Conservation (phyloP, 2,113 vertebrate genomes). For the Alosa alosa region DNA sequence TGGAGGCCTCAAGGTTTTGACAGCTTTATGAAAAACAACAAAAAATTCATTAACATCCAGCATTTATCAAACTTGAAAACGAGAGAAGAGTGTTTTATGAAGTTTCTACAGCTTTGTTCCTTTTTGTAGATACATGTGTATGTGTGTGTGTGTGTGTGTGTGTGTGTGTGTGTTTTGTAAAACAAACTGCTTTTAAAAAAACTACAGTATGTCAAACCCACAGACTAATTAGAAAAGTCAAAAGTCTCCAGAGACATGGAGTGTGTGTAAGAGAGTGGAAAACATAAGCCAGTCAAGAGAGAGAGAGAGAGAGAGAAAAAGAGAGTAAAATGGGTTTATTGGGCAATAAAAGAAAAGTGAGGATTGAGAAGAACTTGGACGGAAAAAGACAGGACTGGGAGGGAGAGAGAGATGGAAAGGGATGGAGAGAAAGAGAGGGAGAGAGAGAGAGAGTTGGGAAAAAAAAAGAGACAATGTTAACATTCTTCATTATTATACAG, state of each 20-base stretch:
- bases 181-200: neutral
- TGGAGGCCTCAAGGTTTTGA: neutral
- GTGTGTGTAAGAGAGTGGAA: neutral
- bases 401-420: too few species aligned
- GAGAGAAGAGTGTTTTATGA: neutral
- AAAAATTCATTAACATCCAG: neutral
- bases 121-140: neutral
- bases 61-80: neutral
- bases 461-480: slow-evolving; percentile 44
- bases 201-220: neutral
- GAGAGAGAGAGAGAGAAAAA: neutral
- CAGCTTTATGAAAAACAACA: neutral
- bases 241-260: neutral
- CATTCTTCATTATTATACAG: slow-evolving; percentile 35
- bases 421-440: too few species aligned
- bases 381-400: too few species aligned
- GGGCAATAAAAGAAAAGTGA: too few species aligned
- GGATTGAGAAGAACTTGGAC: too few species aligned
- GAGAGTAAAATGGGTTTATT: neutral
- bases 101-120: neutral
- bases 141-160: neutral
- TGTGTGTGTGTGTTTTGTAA: neutral
- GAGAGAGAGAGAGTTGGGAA: slow-evolving; percentile 31
- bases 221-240: neutral
- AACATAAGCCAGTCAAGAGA: neutral